Percentiles rank a stretch among this genome's conserved stretches.
Evolutionary conservation across 2,888 invertebrate species (phyloP).

Genomic region (Mimas tiliae): DNA sequence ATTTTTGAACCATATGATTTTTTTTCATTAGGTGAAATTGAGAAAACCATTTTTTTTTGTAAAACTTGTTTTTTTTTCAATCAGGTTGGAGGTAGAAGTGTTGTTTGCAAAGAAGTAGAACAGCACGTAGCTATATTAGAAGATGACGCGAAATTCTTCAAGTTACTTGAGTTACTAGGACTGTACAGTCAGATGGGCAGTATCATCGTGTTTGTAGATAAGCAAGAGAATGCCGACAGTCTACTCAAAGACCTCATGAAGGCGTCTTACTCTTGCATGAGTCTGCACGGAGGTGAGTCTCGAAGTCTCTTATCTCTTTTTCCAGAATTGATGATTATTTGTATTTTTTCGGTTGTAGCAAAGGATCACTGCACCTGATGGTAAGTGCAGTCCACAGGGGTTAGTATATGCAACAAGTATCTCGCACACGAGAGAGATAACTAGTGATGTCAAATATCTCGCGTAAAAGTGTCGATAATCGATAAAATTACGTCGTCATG

Average conservation of each 20-base stretch:
- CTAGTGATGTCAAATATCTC: too few relatives aligned
- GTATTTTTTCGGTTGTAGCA: too few relatives aligned
- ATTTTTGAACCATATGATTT: too few relatives aligned
- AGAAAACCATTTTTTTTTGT: neutral
- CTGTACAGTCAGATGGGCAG: conserved; percentile 96
- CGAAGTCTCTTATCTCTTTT: too few relatives aligned
- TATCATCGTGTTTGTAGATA: conserved; percentile 98
- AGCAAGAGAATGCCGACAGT: conserved; percentile 98
- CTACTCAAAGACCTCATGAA: conserved; percentile 97
- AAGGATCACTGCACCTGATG: too few relatives aligned
- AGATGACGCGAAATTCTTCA: conserved; percentile 98
- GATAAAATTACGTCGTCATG: too few relatives aligned
- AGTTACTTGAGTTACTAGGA: conserved; percentile 98
- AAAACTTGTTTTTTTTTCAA: neutral
- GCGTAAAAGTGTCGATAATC: too few relatives aligned
- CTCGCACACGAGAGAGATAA: too few relatives aligned
- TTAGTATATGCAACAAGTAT: too few relatives aligned
- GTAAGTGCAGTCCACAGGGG: too few relatives aligned
- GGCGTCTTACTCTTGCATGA: conserved; percentile 98
- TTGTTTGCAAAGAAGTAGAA: conserved; percentile 99
- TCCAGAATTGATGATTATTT: too few relatives aligned
- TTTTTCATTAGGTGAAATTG: too few relatives aligned
- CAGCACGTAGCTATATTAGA: conserved; percentile 97
- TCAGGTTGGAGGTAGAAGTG: conserved; percentile 95
- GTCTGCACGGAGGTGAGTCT: conserved; percentile 93